Evolutionary conservation across 2,888 invertebrate genomes (phyloP).

Genomic region (Hyposoter didymator): DNA sequence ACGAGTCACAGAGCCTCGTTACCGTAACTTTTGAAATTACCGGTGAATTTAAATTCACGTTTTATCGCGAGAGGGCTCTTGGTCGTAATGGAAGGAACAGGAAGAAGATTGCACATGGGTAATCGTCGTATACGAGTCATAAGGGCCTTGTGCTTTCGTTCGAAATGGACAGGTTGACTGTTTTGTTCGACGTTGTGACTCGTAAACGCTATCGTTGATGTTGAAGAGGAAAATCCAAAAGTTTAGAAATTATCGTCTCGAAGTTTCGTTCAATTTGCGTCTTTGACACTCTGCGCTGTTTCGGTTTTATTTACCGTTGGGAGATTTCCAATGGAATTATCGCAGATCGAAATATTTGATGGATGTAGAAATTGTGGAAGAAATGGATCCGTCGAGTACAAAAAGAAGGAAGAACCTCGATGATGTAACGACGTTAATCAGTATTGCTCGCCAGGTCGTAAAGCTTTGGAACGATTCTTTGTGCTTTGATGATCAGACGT

Average conservation of each 20-base stretch:
- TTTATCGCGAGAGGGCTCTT: conserved; percentile 39
- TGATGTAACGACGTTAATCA: not conserved
- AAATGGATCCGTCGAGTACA: not conserved
- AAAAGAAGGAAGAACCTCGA: not conserved
- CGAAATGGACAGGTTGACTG: conserved; percentile 56
- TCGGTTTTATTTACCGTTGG: not conserved
- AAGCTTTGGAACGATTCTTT: not conserved
- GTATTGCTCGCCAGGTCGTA: not conserved
- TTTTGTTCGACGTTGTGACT: conserved; percentile 60
- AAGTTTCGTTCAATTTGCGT: not conserved
- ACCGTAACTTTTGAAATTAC: conserved; percentile 60
- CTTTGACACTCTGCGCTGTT: not conserved
- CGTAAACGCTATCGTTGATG: conserved; percentile 64
- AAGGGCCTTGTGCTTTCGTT: conserved; percentile 11
- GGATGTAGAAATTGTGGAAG: not conserved
- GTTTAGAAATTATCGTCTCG: conserved; percentile 1
- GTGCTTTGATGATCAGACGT: conserved; percentile 2
- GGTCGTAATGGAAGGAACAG: conserved; percentile 29
- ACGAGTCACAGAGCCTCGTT: conserved; percentile 48
- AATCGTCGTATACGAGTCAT: conserved; percentile 26
- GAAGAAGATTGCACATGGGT: conserved; percentile 25
- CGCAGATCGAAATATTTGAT: not conserved
- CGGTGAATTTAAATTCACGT: conserved; percentile 60
- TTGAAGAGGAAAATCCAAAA: conserved; percentile 29
- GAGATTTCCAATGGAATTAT: not conserved